These are phyloP conservation scores for Homalodisca vitripennis DNA, from an alignment of 1,140 invertebrate species.

Conservation along the genomic window DNA sequence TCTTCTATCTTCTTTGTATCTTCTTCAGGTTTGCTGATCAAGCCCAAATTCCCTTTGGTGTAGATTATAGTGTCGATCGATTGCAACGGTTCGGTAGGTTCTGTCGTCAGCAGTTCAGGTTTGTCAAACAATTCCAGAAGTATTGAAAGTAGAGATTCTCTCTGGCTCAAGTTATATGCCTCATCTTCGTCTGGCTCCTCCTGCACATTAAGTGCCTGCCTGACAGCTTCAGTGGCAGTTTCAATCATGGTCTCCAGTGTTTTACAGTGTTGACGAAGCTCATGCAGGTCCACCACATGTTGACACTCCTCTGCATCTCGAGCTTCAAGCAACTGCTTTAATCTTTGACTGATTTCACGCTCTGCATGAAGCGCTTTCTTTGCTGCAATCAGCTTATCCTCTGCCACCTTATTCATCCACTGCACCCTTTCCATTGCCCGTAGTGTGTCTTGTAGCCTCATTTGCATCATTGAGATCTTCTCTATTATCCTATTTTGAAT, in stretches of 20 bases:
- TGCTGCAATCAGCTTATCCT: neutral
- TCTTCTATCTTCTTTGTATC: too few species aligned
- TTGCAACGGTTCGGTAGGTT: too few species aligned
- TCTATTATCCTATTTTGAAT: slow-evolving; percentile 44
- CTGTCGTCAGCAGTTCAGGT: slow-evolving; percentile 14
- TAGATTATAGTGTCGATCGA: too few species aligned
- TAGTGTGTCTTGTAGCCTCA: neutral
- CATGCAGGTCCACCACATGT: slow-evolving; percentile 18
- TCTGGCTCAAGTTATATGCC: slow-evolving; percentile 18
- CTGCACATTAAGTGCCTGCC: slow-evolving; percentile 24
- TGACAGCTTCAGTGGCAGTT: neutral
- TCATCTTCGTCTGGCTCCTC: slow-evolving; percentile 19
- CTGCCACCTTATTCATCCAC: neutral
- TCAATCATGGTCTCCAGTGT: neutral
- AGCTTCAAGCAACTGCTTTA: slow-evolving; percentile 4
- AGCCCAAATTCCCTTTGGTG: too few species aligned
- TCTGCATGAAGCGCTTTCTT: neutral
- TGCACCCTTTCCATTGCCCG: slow-evolving; percentile 1
- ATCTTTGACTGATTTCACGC: slow-evolving; percentile 37
- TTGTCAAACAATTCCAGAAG: slow-evolving; percentile 32
- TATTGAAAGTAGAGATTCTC: slow-evolving; percentile 26
- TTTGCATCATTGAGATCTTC: slow-evolving; percentile 2
- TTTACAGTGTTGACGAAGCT: neutral
- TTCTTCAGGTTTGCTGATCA: too few species aligned
- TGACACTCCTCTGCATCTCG: slow-evolving; percentile 5